phyloP scores from a whole-genome alignment of 2,888 invertebrate species.

The Beris chalybata region DNA sequence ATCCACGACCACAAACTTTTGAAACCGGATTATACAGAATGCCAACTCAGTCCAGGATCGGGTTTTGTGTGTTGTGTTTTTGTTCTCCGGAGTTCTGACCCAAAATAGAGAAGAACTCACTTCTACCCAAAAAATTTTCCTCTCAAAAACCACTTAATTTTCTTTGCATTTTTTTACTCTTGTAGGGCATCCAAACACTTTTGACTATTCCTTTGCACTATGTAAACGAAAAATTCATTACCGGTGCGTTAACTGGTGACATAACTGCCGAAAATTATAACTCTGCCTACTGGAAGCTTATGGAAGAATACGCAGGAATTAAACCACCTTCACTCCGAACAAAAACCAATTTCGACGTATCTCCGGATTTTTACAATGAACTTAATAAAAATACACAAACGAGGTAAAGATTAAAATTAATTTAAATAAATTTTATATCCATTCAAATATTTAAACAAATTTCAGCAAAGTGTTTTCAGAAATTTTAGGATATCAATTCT shows the following conservation, averaged over 20 bases:
- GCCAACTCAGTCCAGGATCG: too few species aligned
- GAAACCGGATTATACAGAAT: too few species aligned
- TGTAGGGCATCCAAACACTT: slow-evolving; percentile 70
- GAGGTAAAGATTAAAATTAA: slow-evolving; percentile 42
- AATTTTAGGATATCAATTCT: slow-evolving; percentile 81
- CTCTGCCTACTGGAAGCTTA: slow-evolving; percentile 67
- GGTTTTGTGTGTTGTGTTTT: too few species aligned
- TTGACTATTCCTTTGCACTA: slow-evolving; percentile 71
- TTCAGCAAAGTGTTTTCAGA: slow-evolving; percentile 75
- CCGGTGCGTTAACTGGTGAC: slow-evolving; percentile 66
- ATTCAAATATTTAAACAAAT: not conserved
- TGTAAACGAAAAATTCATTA: slow-evolving; percentile 70
- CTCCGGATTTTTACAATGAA: slow-evolving; percentile 69
- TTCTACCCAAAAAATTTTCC: too few species aligned
- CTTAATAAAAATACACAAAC: slow-evolving; percentile 53
- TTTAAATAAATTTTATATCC: not conserved
- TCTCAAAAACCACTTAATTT: not conserved
- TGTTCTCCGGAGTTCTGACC: too few species aligned
- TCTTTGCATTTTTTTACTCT: slow-evolving; percentile 12
- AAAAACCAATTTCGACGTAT: slow-evolving; percentile 73
- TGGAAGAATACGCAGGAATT: slow-evolving; percentile 65
- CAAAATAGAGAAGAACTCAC: too few species aligned
- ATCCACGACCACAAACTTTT: too few species aligned
- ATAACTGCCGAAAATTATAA: slow-evolving; percentile 64
- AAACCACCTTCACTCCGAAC: slow-evolving; percentile 65